These are phyloP conservation scores for Globia sparganii DNA, from an alignment of 2,888 invertebrate species.

Conservation along the genomic window DNA sequence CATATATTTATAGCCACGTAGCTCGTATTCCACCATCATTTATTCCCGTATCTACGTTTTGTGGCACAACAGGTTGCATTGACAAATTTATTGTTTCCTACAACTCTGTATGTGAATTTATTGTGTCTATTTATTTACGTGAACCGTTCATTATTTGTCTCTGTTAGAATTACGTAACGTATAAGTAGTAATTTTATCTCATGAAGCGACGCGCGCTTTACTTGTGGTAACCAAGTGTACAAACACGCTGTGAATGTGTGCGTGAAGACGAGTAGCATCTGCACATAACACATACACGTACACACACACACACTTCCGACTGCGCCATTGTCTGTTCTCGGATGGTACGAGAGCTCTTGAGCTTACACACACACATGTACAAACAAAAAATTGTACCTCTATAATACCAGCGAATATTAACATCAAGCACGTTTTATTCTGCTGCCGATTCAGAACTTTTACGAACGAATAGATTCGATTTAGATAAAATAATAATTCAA, in stretches of 20 bases:
- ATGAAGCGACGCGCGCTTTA: background rate
- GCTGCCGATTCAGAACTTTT: too few species aligned
- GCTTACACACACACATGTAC: too few species aligned
- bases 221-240: background rate
- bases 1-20: constrained; percentile 13
- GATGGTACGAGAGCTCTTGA: too few species aligned
- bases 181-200: background rate
- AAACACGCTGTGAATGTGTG: background rate
- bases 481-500: too few species aligned
- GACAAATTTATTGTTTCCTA: constrained; percentile 29
- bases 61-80: constrained; percentile 12
- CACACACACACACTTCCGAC: too few species aligned
- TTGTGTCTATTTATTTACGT: background rate
- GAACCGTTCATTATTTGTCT: background rate
- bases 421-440: too few species aligned
- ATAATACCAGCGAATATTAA: too few species aligned
- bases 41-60: constrained; percentile 26
- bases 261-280: background rate
- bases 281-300: too few species aligned
- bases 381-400: too few species aligned
- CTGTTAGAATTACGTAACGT: background rate
- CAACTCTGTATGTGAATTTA: constrained; percentile 3
- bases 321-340: too few species aligned
- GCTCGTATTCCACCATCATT: background rate
- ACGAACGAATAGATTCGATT: too few species aligned